Conservation (phyloP, 2,113 vertebrate species). For the Tauraco erythrolophus region DNA sequence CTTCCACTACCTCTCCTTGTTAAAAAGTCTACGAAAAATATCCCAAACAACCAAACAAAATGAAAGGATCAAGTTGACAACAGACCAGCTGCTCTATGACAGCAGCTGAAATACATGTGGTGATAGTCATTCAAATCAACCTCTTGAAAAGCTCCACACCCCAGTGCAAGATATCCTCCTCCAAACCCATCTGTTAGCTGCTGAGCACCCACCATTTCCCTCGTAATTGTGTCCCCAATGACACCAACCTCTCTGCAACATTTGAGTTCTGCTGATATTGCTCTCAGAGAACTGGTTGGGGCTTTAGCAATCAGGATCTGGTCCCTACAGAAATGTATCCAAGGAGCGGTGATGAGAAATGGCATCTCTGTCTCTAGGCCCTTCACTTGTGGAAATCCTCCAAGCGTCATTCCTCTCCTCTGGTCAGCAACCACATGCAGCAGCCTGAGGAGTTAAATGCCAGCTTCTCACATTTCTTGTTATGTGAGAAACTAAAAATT, state of each 20-base stretch:
- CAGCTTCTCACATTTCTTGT: neutral
- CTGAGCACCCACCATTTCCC: conserved; percentile 16
- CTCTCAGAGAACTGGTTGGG: neutral
- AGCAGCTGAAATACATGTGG: conserved; percentile 42
- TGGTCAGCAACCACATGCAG: neutral
- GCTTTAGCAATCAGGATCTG: neutral
- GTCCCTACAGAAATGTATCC: neutral
- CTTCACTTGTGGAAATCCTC: neutral
- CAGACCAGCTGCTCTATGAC: conserved; percentile 50
- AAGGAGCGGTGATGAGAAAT: neutral
- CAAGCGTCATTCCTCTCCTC: neutral
- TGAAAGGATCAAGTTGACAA: conserved; percentile 23
- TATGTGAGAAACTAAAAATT: neutral
- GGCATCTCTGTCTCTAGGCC: neutral
- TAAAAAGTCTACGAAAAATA: neutral
- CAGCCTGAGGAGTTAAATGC: neutral
- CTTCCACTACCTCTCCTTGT: neutral
- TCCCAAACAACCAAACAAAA: neutral
- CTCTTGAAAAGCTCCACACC: conserved; percentile 38
- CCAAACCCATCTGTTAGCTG: conserved; percentile 44
- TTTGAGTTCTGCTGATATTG: neutral
- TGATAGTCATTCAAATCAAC: conserved; percentile 42
- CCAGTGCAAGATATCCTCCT: conserved; percentile 37
- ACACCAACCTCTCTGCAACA: neutral
- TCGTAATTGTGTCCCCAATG: neutral